phyloP scores from a whole-genome alignment of 1,140 invertebrate species.

The Neuroterus valhalla region DNA sequence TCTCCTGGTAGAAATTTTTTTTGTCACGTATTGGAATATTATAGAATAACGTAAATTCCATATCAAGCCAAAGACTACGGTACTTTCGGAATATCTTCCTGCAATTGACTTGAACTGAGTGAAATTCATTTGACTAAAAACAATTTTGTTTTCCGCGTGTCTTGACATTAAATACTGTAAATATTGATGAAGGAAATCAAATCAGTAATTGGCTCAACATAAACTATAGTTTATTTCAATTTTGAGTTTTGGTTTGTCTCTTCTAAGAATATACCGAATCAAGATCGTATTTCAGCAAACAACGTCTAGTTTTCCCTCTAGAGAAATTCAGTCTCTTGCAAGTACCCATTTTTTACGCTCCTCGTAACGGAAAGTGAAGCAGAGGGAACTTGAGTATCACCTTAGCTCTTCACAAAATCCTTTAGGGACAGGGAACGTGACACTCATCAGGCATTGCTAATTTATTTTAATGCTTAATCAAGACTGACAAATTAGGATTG shows the following conservation, averaged over 20 bases:
- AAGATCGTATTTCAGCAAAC: slow-evolving; percentile 20
- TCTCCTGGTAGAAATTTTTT: too few relatives aligned
- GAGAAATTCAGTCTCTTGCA: slow-evolving; percentile 11
- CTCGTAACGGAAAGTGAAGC: background rate
- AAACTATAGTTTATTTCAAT: slow-evolving; percentile 10
- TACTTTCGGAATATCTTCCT: too few relatives aligned
- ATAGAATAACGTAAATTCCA: too few relatives aligned
- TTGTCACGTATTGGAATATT: too few relatives aligned
- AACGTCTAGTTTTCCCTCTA: slow-evolving; percentile 24
- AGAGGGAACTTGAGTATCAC: background rate
- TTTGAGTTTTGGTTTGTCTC: too few relatives aligned
- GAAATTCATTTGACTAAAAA: too few relatives aligned
- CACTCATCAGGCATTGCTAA: slow-evolving; percentile 3
- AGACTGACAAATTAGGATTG: background rate
- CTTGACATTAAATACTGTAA: too few relatives aligned
- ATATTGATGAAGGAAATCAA: too few relatives aligned
- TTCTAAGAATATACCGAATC: background rate
- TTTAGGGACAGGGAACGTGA: slow-evolving; percentile 24
- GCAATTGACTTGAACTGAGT: too few relatives aligned
- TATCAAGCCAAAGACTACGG: too few relatives aligned
- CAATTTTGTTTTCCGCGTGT: too few relatives aligned
- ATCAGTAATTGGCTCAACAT: too few relatives aligned
- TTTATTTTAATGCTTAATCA: slow-evolving; percentile 12
- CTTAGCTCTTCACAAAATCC: background rate
- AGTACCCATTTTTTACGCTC: slow-evolving; percentile 3